A percentile compares a stretch with the other conserved stretches of the same genome.
Evolutionary conservation across 2,888 invertebrate species (phyloP).

Genomic region (Erebia epiphron): DNA sequence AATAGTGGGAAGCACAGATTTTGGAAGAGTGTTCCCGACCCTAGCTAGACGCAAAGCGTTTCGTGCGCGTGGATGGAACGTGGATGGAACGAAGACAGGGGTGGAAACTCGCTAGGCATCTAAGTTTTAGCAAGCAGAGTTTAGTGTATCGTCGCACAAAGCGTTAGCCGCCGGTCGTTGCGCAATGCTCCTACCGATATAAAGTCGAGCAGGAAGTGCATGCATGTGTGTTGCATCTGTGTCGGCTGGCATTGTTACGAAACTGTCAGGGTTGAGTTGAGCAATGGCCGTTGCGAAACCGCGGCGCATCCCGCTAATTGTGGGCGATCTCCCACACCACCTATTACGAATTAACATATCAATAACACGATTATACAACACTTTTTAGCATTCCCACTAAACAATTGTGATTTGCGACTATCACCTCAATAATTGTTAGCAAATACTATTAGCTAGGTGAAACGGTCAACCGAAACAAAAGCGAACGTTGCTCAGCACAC

Average conservation of each 20-base stretch:
- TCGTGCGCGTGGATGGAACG: too few species aligned
- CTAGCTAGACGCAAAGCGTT: too few species aligned
- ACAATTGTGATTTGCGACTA: background rate
- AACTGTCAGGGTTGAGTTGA: constrained; percentile 81
- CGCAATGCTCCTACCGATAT: constrained; percentile 71
- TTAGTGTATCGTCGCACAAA: constrained; percentile 63
- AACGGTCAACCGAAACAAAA: constrained; percentile 26
- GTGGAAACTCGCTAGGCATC: too few species aligned
- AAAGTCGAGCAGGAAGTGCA: constrained; percentile 80
- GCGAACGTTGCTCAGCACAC: constrained; percentile 24
- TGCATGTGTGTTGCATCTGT: constrained; percentile 79
- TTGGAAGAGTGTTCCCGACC: too few species aligned
- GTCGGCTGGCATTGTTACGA: constrained; percentile 77
- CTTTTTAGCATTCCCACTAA: background rate
- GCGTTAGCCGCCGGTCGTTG: constrained; percentile 68
- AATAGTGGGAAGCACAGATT: too few species aligned
- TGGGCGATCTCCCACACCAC: constrained; percentile 63
- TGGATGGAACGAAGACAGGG: too few species aligned
- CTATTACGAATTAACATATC: constrained; percentile 32
- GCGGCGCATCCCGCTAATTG: constrained; percentile 75
- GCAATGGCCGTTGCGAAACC: constrained; percentile 75
- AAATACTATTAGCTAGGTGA: constrained; percentile 10
- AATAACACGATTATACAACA: constrained; percentile 36
- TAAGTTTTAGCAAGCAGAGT: constrained; percentile 58
- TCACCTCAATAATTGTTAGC: background rate